Conservation (phyloP, 2,797 vertebrate genomes). For the Smutsia temminckii region DNA sequence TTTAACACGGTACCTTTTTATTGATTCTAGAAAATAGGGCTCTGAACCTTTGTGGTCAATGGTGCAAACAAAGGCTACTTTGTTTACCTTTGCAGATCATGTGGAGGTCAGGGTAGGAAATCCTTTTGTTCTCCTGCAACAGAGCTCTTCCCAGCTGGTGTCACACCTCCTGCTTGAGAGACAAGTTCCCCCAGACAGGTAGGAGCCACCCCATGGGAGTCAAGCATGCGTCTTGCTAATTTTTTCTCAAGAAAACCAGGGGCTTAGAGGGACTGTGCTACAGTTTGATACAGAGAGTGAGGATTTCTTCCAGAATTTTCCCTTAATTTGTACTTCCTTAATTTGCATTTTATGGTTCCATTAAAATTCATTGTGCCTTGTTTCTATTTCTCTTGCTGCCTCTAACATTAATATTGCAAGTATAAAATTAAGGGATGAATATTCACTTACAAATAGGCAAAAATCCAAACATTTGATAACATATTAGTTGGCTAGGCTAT, state of each 20-base stretch:
- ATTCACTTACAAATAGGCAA: background rate
- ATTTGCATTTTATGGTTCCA: background rate
- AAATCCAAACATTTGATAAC: background rate
- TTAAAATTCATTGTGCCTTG: background rate
- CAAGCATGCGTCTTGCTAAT: background rate
- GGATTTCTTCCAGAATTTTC: background rate
- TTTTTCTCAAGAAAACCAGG: background rate
- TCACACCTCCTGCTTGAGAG: conserved; percentile 95
- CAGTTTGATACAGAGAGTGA: background rate
- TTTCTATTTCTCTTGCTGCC: background rate
- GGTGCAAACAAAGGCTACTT: background rate
- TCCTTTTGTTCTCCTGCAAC: conserved; percentile 93
- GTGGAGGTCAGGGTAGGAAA: conserved; percentile 92
- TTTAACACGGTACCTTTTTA: background rate
- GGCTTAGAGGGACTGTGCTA: background rate
- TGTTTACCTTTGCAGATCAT: conserved; percentile 85
- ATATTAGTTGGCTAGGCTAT: background rate
- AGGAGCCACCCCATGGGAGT: conserved; percentile 18
- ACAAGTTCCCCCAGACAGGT: conserved; percentile 96
- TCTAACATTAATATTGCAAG: background rate
- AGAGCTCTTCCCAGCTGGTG: conserved; percentile 92
- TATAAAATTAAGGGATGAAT: background rate
- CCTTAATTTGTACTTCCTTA: background rate
- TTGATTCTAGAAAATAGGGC: background rate
- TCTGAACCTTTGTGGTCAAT: background rate